Percentiles rank a stretch among this genome's conserved stretches.
Conservation (phyloP, 2,113 vertebrate species). For the Butastur rufipennis region DNA sequence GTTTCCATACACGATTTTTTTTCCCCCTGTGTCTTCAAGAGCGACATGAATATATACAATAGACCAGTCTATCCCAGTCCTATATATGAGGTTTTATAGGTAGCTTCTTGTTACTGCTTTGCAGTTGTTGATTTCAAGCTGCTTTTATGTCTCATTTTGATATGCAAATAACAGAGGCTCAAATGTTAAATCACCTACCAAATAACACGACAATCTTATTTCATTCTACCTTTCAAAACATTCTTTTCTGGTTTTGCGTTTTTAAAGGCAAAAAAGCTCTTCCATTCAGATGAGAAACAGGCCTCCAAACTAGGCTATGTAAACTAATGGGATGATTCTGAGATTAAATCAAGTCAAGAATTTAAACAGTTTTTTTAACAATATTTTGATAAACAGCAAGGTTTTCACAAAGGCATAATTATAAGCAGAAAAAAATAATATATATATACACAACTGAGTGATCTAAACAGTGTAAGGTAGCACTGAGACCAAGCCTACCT, state of each 20-base stretch:
- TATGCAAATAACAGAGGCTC: slow-evolving; percentile 39
- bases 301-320: background rate
- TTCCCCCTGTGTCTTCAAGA: background rate
- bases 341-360: background rate
- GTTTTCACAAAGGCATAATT: background rate
- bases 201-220: slow-evolving; percentile 11
- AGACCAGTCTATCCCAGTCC: background rate
- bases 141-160: slow-evolving; percentile 50
- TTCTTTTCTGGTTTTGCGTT: background rate
- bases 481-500: background rate
- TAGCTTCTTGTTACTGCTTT: background rate
- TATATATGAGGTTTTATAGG: background rate
- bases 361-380: background rate
- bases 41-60: background rate
- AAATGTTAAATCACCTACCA: slow-evolving; percentile 25
- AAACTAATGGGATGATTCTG: background rate
- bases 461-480: background rate
- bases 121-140: slow-evolving; percentile 9
- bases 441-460: background rate
- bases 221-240: slow-evolving; percentile 20
- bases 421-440: background rate
- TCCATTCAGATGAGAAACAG: background rate
- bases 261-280: background rate
- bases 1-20: background rate
- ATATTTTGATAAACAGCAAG: background rate